phyloP scores from a whole-genome alignment of 2,113 vertebrate species.

The Catharus fuscescens region DNA sequence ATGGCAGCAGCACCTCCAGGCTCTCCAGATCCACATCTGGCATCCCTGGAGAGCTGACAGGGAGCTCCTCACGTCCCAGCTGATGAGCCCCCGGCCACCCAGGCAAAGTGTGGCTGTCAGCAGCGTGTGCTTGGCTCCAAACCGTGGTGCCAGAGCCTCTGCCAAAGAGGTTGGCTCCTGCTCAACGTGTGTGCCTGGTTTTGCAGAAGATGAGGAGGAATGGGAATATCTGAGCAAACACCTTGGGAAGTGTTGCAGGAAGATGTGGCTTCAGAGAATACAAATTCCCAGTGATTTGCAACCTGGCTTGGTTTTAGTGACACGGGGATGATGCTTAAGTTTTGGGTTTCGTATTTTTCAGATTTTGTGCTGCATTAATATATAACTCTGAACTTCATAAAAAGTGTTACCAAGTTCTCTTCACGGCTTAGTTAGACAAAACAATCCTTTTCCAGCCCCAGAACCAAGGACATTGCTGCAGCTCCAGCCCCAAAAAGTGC shows the following conservation, averaged over 20 bases:
- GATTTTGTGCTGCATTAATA: rapidly evolving
- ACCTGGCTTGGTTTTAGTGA: background rate
- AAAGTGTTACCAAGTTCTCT: background rate
- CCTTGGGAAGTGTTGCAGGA: rapidly evolving
- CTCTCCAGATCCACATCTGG: background rate
- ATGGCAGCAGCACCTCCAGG: background rate
- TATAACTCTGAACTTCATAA: background rate
- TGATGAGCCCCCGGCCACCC: rapidly evolving
- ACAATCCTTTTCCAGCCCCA: background rate
- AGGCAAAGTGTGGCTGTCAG: background rate
- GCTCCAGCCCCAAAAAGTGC: background rate
- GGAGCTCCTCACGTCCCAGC: rapidly evolving
- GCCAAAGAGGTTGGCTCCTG: background rate
- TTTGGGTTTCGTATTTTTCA: background rate
- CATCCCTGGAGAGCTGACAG: background rate
- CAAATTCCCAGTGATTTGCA: rapidly evolving
- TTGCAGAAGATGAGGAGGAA: background rate
- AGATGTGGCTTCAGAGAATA: rapidly evolving
- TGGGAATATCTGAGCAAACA: background rate
- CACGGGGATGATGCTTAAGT: background rate
- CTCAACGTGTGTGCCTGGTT: background rate
- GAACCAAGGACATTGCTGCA: background rate
- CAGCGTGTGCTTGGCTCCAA: background rate
- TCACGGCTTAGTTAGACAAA: background rate
- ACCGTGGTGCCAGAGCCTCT: background rate